These are phyloP conservation scores for Saturnia japonica DNA, from an alignment of 2,888 invertebrate species.

Conservation along the genomic window DNA sequence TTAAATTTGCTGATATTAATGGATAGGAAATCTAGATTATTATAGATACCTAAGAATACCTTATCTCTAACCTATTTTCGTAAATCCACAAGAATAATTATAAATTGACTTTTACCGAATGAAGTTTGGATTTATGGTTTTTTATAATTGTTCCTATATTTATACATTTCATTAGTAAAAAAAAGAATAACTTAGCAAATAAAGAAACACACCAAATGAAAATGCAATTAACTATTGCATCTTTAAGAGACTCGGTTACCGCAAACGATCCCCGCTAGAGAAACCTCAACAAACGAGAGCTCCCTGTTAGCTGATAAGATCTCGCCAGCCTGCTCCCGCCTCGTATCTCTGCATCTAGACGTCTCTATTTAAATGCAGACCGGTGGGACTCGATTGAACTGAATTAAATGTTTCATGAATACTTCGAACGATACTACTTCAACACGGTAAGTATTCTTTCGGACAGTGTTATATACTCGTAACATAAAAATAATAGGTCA, in stretches of 20 bases:
- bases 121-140: no score
- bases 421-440: not conserved
- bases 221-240: constrained; percentile 27
- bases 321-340: constrained; percentile 50
- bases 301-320: constrained; percentile 54
- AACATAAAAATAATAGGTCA: no score
- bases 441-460: not conserved
- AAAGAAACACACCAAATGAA: constrained; percentile 26
- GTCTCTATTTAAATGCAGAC: constrained; percentile 71
- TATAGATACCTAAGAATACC: no score
- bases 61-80: no score
- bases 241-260: constrained; percentile 13
- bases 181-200: not conserved
- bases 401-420: constrained; percentile 38
- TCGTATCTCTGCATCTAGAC: constrained; percentile 68
- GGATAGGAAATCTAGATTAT: not conserved
- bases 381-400: constrained; percentile 44
- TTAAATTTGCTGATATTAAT: not conserved
- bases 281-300: constrained; percentile 42
- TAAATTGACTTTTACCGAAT: not conserved
- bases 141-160: not conserved
- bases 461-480: not conserved
- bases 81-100: not conserved
- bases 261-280: constrained; percentile 20
- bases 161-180: not conserved